These are phyloP conservation scores for Scelioninae gen. 1 DNA, from an alignment of 2,888 invertebrate species.

Conservation along the genomic window DNA sequence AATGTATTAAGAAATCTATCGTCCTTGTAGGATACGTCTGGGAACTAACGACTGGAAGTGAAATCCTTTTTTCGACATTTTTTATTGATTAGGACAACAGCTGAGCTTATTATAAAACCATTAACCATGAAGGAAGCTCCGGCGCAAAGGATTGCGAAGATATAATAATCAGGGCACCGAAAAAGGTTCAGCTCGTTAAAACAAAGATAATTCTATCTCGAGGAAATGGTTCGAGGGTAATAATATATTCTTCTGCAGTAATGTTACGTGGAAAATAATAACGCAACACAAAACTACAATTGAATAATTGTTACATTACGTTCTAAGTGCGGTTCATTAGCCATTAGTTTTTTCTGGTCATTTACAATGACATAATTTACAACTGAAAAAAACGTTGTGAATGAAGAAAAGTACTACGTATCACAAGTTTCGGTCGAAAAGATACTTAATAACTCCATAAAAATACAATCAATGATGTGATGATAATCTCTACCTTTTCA, in stretches of 20 bases:
- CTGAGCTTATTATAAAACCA: conserved; percentile 79
- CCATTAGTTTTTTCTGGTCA: background rate
- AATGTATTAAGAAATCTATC: conserved; percentile 51
- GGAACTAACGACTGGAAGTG: conserved; percentile 69
- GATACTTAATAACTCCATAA: background rate
- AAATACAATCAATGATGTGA: background rate
- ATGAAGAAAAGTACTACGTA: background rate
- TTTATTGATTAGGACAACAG: conserved; percentile 73
- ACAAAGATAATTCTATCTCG: conserved; percentile 63
- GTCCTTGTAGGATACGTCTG: conserved; percentile 38
- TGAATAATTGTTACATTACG: conserved; percentile 2
- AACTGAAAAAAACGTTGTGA: background rate
- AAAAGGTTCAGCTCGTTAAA: conserved; percentile 69
- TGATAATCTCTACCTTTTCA: too few species aligned
- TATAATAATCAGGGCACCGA: conserved; percentile 68
- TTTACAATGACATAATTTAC: conserved; percentile 15
- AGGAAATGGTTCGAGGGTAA: conserved; percentile 57
- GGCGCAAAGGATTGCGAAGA: conserved; percentile 51
- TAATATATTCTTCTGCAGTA: conserved; percentile 35
- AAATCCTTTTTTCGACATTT: conserved; percentile 64
- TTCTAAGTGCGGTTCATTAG: conserved; percentile 12
- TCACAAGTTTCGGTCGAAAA: too few species aligned
- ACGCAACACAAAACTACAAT: background rate
- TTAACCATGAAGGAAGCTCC: conserved; percentile 70
- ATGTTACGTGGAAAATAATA: conserved; percentile 38